Evolutionary conservation across 2,888 invertebrate species (phyloP), one percentile per base, ranked within the genome.

Genomic region (Cynaeus angustus): DNA sequence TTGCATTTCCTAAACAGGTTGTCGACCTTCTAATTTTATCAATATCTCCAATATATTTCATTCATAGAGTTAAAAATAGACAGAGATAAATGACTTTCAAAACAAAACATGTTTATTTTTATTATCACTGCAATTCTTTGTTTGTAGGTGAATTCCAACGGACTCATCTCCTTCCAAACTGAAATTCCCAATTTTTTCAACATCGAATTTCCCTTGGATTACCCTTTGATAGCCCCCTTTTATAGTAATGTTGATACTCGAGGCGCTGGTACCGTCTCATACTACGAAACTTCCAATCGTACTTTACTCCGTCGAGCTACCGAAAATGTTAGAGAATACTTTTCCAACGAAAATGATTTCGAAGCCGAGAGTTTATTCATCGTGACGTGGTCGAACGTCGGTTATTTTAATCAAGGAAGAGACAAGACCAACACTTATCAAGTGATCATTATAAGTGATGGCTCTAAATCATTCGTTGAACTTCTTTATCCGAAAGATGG

Each of bases 191-290:
- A 90, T 56, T 98, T 95, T 83, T 88, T 94, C 79, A 96, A 96
- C 83, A 91, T 94, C 30, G 93, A 96, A 79, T 96, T 97, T 83
- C 96, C 97, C 0, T 86, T 96, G 77, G 95, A 93, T 72, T 95
- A 95, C 83, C 94, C 97, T 0, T 89, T 94, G 0, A 94, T 98
- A 77, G 95, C 97, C 0, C 94, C 95, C 0, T 92, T 97, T 77
- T 96, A 98, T 83, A 91, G 95, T 0, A 97, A 98, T 84, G 90
- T 98, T 3, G 98, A 98, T 82, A 95, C 93, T 0, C 88, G 91
- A 0, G 86, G 86, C 7, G 86, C 89, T 0, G 96, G 97, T 8
- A 85, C 87, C 3, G 90, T 97, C 72, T 92, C 90, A 77, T 94
- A 93, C 82, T 88, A 90, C 73, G 91, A 93, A 82, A 90, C 92